Evolutionary conservation across 2,113 vertebrate species (phyloP).

Genomic region (Bettongia penicillata): DNA sequence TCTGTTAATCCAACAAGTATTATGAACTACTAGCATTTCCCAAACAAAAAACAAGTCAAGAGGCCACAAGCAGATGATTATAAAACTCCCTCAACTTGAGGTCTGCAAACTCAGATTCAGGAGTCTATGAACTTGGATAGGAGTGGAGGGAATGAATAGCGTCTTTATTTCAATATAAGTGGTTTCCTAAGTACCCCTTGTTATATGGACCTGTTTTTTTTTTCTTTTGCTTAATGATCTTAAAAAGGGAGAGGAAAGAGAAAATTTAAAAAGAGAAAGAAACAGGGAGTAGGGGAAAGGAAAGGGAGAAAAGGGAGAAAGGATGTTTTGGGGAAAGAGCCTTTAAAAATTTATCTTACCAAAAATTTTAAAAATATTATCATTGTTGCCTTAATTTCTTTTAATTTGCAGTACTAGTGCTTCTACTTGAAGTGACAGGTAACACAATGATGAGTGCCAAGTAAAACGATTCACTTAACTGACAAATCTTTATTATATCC

Average conservation of each 20-base stretch:
- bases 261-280: neutral
- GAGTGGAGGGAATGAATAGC: no score
- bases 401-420: neutral
- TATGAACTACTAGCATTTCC: neutral
- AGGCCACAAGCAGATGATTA: neutral
- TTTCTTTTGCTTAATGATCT: neutral
- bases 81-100: neutral
- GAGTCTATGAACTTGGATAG: neutral
- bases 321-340: neutral
- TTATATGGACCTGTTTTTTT: neutral
- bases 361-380: neutral
- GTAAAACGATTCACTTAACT: neutral
- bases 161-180: no score
- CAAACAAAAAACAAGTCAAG: neutral
- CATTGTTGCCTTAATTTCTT: neutral
- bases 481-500: neutral
- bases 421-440: neutral
- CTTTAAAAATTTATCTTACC: neutral
- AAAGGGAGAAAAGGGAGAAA: no score
- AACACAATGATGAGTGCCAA: neutral
- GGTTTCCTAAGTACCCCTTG: neutral
- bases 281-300: neutral
- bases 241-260: neutral
- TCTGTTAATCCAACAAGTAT: neutral
- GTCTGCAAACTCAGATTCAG: neutral